Evolutionary conservation across 2,797 vertebrate genomes (phyloP).

Genomic region (Fringilla coelebs): DNA sequence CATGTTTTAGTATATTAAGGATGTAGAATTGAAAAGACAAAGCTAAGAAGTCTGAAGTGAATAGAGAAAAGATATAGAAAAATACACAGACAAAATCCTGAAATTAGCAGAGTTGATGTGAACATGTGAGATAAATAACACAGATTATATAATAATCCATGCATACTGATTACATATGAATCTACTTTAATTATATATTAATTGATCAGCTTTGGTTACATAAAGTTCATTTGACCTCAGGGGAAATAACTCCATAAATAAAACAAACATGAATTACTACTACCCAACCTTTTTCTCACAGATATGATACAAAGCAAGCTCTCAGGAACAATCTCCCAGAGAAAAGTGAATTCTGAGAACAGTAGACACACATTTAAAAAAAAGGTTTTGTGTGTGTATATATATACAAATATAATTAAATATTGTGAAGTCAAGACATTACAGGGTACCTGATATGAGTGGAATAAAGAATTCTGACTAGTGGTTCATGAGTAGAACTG

Average conservation of each 20-base stretch:
- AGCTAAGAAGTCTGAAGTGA: neutral
- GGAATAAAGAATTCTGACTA: conserved; percentile 84
- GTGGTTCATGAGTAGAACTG: conserved; percentile 85
- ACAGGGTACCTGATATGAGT: conserved; percentile 91
- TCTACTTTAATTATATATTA: neutral
- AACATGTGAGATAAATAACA: neutral
- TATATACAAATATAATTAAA: neutral
- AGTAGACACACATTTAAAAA: neutral
- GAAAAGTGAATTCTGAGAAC: neutral
- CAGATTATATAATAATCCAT: neutral
- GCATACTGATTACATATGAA: neutral
- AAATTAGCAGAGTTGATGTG: neutral
- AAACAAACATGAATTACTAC: neutral
- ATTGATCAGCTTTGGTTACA: neutral
- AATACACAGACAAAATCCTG: neutral
- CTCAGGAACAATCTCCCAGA: neutral
- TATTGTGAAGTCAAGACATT: neutral
- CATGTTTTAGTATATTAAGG: neutral
- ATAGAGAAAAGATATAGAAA: neutral
- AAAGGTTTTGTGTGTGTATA: neutral
- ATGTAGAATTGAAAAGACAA: neutral
- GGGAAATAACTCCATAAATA: neutral
- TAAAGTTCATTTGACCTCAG: neutral
- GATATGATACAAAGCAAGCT: neutral
- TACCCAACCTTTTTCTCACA: neutral